phyloP scores from a whole-genome alignment of 2,113 vertebrate genomes.

The Chaenogobius annularis region DNA sequence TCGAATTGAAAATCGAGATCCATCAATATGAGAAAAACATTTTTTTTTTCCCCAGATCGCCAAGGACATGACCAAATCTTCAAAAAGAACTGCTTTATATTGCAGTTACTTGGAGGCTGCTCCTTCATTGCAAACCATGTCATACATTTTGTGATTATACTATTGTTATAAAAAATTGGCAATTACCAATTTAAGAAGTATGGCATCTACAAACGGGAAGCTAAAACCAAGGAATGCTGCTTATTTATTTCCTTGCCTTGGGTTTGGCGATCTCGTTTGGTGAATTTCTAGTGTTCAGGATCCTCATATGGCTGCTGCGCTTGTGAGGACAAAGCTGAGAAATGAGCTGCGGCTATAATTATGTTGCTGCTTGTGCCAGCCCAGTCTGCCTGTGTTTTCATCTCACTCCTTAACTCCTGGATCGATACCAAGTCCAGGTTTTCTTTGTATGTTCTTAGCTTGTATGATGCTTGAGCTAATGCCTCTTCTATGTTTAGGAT shows the following conservation, averaged over 20 bases:
- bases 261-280: neutral
- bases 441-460: conserved; percentile 62
- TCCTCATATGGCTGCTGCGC: conserved; percentile 30
- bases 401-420: conserved; percentile 57
- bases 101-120: too few species aligned
- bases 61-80: too few species aligned
- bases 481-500: conserved; percentile 14
- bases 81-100: too few species aligned
- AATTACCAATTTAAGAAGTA: neutral
- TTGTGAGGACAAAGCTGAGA: conserved; percentile 37
- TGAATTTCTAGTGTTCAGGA: neutral
- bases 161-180: too few species aligned
- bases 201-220: neutral
- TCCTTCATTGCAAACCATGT: too few species aligned
- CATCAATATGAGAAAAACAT: too few species aligned
- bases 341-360: conserved; percentile 59
- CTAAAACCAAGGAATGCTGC: neutral
- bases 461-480: conserved; percentile 44
- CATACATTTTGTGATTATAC: too few species aligned
- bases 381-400: conserved; percentile 50
- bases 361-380: conserved; percentile 36
- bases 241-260: neutral
- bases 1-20: too few species aligned
- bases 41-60: too few species aligned
- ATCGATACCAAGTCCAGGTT: conserved; percentile 68